These are phyloP conservation scores for Entomobrya multifasciata DNA, from an alignment of 2,888 invertebrate genomes.

Conservation along the genomic window DNA sequence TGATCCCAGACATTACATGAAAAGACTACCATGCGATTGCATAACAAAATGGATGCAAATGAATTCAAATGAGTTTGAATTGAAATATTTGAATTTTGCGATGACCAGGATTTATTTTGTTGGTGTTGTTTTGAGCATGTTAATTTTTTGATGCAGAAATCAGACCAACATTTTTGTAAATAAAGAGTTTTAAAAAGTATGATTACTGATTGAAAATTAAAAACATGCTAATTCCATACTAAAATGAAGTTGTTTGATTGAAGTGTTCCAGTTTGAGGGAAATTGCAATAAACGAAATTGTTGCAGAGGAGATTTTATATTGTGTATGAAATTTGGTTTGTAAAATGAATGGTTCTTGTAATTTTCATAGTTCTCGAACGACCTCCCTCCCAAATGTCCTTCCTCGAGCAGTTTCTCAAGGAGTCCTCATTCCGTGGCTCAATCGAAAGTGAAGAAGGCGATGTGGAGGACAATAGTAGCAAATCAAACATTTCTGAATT, in stretches of 20 bases:
- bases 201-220: background rate
- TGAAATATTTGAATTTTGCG: background rate
- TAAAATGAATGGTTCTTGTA: conserved; percentile 39
- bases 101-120: background rate
- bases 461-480: conserved; percentile 90
- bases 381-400: conserved; percentile 95
- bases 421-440: conserved; percentile 84
- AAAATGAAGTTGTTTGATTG: background rate
- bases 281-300: background rate
- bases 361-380: conserved; percentile 89
- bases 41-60: background rate
- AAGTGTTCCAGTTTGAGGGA: too few relatives aligned
- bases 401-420: conserved; percentile 93
- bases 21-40: conserved; percentile 22
- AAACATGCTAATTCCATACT: background rate
- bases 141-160: conserved; percentile 41
- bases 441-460: conserved; percentile 87
- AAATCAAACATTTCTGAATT: conserved; percentile 92
- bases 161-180: conserved; percentile 36
- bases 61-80: background rate
- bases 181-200: background rate
- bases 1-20: background rate
- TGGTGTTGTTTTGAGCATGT: conserved; percentile 1
- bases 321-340: too few relatives aligned
- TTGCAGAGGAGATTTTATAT: too few relatives aligned